Conservation (phyloP, 2,888 invertebrate species). For the Scaptomyza reducta region DNA sequence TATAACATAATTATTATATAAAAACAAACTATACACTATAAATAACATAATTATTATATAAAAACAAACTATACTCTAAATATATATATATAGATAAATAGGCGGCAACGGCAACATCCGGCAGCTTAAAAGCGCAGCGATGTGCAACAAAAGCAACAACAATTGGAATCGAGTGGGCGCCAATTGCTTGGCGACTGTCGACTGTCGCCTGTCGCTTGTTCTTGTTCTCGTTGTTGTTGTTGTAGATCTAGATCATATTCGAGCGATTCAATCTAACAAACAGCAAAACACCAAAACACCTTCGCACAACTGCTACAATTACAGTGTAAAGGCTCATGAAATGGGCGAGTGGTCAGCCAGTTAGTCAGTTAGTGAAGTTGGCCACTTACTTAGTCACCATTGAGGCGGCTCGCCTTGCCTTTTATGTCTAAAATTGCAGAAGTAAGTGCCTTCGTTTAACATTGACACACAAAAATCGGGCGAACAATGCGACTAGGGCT, state of each 20-base stretch:
- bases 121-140: slow-evolving; percentile 62
- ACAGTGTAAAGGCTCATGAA: slow-evolving; percentile 51
- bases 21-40: no score
- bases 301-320: slow-evolving; percentile 81
- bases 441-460: slow-evolving; percentile 76
- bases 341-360: slow-evolving; percentile 45
- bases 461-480: slow-evolving; percentile 82
- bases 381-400: slow-evolving; percentile 56
- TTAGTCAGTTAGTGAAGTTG: slow-evolving; percentile 52
- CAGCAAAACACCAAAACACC: slow-evolving; percentile 69
- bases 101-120: slow-evolving; percentile 63
- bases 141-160: slow-evolving; percentile 48
- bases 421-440: slow-evolving; percentile 81
- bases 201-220: slow-evolving; percentile 32
- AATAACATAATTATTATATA: slow-evolving; percentile 2
- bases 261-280: slow-evolving; percentile 69
- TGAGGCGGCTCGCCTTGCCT: slow-evolving; percentile 67
- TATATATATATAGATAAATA: slow-evolving; percentile 9
- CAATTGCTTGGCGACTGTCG: slow-evolving; percentile 53
- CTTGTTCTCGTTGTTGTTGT: slow-evolving; percentile 32
- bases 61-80: background rate
- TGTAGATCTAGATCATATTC: slow-evolving; percentile 77
- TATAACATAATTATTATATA: slow-evolving; percentile 2
- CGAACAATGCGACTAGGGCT: slow-evolving; percentile 44
- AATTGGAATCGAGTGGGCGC: slow-evolving; percentile 69